These are phyloP conservation scores for Arenaria interpres DNA, from an alignment of 2,113 vertebrate genomes.

Conservation along the genomic window DNA sequence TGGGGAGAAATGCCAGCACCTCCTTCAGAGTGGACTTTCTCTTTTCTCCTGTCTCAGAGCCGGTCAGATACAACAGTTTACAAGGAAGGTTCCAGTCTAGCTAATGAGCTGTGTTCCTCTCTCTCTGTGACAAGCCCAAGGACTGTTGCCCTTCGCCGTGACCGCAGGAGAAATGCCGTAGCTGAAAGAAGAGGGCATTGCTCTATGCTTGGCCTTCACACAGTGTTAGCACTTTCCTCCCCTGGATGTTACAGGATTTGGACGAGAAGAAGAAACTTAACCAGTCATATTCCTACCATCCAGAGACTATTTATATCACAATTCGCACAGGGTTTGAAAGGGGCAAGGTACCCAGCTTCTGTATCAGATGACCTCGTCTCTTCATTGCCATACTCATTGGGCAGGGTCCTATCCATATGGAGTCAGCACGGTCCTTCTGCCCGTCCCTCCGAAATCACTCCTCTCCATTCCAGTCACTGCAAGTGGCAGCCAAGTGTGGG, in stretches of 20 bases:
- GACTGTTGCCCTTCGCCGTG: slow-evolving; percentile 14
- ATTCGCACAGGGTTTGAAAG: slow-evolving; percentile 74
- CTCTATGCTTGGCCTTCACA: slow-evolving; percentile 77
- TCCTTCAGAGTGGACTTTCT: slow-evolving; percentile 72
- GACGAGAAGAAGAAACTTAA: slow-evolving; percentile 75
- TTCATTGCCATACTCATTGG: slow-evolving; percentile 74
- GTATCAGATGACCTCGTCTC: slow-evolving; percentile 59
- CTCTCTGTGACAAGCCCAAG: not conserved
- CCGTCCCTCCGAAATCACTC: slow-evolving; percentile 46
- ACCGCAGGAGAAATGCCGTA: not conserved
- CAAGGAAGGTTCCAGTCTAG: slow-evolving; percentile 51
- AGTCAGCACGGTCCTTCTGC: slow-evolving; percentile 74
- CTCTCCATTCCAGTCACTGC: slow-evolving; percentile 64
- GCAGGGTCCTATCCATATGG: slow-evolving; percentile 76
- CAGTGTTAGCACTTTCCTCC: slow-evolving; percentile 81
- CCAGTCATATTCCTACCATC: slow-evolving; percentile 67
- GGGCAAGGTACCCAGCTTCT: slow-evolving; percentile 47
- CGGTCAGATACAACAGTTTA: slow-evolving; percentile 40
- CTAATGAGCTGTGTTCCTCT: slow-evolving; percentile 16
- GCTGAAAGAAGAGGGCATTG: slow-evolving; percentile 50
- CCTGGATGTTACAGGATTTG: slow-evolving; percentile 81
- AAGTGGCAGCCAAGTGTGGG: slow-evolving; percentile 61
- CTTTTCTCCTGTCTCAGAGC: slow-evolving; percentile 70
- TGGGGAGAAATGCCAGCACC: not conserved
- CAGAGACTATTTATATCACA: slow-evolving; percentile 75